Conservation (phyloP, 2,113 vertebrate species). For the Azemiops feae region DNA sequence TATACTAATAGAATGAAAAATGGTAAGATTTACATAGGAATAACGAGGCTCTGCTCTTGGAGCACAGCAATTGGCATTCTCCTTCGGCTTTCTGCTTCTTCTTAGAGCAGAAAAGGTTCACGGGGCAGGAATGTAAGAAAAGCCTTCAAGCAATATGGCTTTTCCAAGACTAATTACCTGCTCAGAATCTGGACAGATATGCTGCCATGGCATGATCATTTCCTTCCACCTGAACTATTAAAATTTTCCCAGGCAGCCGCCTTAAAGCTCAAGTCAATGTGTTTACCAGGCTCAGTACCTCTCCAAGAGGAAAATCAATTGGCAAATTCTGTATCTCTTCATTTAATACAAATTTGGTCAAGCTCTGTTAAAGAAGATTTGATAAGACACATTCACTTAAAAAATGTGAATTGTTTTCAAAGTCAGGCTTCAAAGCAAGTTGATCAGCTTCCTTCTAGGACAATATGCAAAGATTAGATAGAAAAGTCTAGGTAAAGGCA, state of each 20-base stretch:
- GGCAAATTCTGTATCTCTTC: background rate
- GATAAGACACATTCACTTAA: background rate
- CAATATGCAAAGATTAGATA: slow-evolving; percentile 15
- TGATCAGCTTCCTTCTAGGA: background rate
- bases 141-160: background rate
- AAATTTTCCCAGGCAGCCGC: background rate
- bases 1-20: slow-evolving; percentile 58
- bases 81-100: background rate
- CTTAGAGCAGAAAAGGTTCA: background rate
- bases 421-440: background rate
- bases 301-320: background rate
- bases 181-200: background rate
- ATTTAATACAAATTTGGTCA: slow-evolving; percentile 10
- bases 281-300: background rate
- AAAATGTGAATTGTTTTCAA: background rate
- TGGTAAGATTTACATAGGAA: slow-evolving; percentile 57
- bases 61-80: background rate
- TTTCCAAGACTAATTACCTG: slow-evolving; percentile 6
- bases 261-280: background rate
- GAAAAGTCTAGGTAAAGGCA: background rate
- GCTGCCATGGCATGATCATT: background rate
- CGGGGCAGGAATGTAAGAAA: background rate
- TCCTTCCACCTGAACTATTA: background rate
- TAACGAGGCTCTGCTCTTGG: slow-evolving; percentile 47
- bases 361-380: slow-evolving; percentile 1